Percentiles rank a stretch among this genome's conserved stretches.
Conservation (phyloP, 2,888 invertebrate genomes). For the Eristalis intricaria region DNA sequence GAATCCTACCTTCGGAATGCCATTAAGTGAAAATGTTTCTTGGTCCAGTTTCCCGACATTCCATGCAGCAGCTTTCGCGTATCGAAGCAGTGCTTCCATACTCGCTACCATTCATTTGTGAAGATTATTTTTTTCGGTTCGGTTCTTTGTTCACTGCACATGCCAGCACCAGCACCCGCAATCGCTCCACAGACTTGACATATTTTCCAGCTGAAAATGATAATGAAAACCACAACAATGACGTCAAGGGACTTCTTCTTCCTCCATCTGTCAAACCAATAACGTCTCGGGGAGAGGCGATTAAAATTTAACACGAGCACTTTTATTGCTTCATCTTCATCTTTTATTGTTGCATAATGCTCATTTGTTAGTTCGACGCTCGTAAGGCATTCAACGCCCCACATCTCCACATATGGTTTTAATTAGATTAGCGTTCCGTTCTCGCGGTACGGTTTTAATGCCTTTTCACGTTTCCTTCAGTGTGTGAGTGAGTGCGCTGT, state of each 20-base stretch:
- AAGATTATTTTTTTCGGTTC: not conserved
- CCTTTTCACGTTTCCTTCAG: not conserved
- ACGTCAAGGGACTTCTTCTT: not conserved
- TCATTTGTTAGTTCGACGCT: conserved; percentile 71
- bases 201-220: not conserved
- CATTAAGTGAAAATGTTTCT: too few relatives aligned
- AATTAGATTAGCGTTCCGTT: conserved; percentile 70
- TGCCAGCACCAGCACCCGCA: not conserved
- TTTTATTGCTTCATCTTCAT: conserved; percentile 57
- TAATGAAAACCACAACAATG: not conserved
- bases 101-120: not conserved
- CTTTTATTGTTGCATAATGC: conserved; percentile 69
- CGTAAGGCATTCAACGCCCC: conserved; percentile 67
- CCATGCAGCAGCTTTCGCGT: not conserved
- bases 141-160: not conserved
- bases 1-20: too few relatives aligned
- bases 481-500: conserved; percentile 20
- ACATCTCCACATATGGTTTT: conserved; percentile 69
- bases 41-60: too few relatives aligned
- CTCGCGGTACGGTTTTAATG: conserved; percentile 41
- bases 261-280: not conserved
- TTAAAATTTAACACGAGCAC: conserved; percentile 45
- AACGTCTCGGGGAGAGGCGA: conserved; percentile 15
- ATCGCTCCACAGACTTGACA: not conserved
- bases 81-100: too few relatives aligned